Percentiles rank a stretch among this genome's conserved stretches.
phyloP scores from a whole-genome alignment of 2,888 invertebrate genomes.

The Lumbricus terrestris region DNA sequence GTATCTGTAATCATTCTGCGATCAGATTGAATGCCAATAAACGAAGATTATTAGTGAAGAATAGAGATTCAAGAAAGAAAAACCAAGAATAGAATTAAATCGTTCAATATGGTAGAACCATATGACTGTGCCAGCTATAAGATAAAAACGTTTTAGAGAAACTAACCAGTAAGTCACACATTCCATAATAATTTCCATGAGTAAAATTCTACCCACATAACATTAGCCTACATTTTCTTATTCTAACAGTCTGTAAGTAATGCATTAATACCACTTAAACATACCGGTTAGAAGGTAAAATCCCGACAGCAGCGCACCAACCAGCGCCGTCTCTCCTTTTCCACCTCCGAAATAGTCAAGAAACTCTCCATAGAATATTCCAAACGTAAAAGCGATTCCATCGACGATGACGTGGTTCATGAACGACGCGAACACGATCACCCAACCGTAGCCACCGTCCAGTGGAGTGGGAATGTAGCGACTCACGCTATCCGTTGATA shows the following conservation, averaged over 20 bases:
- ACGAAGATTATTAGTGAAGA: too few species aligned
- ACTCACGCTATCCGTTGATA: constrained; percentile 42
- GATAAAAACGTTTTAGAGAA: background rate
- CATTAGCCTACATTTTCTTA: too few species aligned
- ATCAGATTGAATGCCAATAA: too few species aligned
- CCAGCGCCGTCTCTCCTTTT: constrained; percentile 76
- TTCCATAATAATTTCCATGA: background rate
- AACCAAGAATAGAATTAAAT: background rate
- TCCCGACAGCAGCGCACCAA: constrained; percentile 85
- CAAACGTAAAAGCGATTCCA: constrained; percentile 88
- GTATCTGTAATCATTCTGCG: too few species aligned
- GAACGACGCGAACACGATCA: constrained; percentile 81
- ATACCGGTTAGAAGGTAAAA: constrained; percentile 84
- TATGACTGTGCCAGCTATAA: too few species aligned
- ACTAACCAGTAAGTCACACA: background rate
- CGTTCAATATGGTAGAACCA: background rate
- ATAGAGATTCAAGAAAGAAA: background rate
- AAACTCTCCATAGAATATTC: constrained; percentile 72
- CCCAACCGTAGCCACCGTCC: constrained; percentile 69
- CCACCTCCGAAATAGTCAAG: constrained; percentile 71
- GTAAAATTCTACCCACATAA: background rate
- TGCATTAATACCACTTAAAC: constrained; percentile 20
- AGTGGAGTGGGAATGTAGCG: constrained; percentile 50
- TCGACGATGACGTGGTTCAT: constrained; percentile 90
- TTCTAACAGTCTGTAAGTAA: too few species aligned